These are phyloP conservation scores for Asbolus verrucosus DNA, from an alignment of 1,140 invertebrate genomes.

Conservation along the genomic window DNA sequence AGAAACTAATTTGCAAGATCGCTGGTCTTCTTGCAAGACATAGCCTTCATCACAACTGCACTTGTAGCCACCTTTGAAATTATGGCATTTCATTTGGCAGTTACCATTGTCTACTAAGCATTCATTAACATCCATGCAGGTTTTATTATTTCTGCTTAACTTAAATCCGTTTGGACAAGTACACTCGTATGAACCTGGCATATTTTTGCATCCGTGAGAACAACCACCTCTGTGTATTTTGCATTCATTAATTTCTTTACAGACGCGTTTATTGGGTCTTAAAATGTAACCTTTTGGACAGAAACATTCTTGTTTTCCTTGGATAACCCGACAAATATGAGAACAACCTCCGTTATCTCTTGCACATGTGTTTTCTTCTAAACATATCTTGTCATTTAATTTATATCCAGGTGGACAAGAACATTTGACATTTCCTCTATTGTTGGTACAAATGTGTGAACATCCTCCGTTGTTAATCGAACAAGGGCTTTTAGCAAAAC, in stretches of 20 bases:
- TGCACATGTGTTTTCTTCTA: conserved; percentile 57
- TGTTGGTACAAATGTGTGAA: conserved; percentile 63
- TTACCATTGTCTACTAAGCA: conserved; percentile 68
- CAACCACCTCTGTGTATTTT: conserved; percentile 74
- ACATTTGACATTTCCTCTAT: conserved; percentile 62
- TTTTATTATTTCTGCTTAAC: conserved; percentile 66
- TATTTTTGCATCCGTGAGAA: conserved; percentile 76
- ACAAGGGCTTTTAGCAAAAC: conserved; percentile 65
- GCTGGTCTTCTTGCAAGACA: conserved; percentile 48
- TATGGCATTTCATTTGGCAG: conserved; percentile 68
- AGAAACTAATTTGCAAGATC: conserved; percentile 46
- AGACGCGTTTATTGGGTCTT: conserved; percentile 64
- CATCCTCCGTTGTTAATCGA: conserved; percentile 65
- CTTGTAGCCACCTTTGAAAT: conserved; percentile 64
- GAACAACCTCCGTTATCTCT: conserved; percentile 75
- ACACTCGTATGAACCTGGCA: conserved; percentile 72
- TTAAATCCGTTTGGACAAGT: conserved; percentile 68
- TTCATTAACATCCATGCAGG: conserved; percentile 74
- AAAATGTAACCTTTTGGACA: conserved; percentile 70
- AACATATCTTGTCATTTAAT: conserved; percentile 51
- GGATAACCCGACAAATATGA: conserved; percentile 68
- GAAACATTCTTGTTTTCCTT: conserved; percentile 67
- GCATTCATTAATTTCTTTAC: conserved; percentile 79
- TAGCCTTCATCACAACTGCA: conserved; percentile 68
- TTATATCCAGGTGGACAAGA: conserved; percentile 63